These are phyloP conservation scores for Lepus townsendii DNA, from an alignment of 2,797 vertebrate genomes.

Conservation along the genomic window DNA sequence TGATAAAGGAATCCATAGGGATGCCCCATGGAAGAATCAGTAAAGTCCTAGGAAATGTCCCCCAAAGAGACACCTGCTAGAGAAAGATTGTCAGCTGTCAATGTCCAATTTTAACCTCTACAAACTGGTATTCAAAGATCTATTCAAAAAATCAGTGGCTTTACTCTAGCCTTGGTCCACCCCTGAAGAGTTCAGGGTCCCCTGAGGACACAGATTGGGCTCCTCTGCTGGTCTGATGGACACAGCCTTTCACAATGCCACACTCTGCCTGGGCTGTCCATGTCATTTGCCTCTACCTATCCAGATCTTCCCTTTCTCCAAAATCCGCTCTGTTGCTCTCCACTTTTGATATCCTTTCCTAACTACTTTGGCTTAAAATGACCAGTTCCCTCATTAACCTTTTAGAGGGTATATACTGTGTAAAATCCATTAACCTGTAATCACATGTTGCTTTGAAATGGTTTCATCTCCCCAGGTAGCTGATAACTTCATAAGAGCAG, in stretches of 20 bases:
- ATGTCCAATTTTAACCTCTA: neutral
- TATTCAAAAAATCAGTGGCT: neutral
- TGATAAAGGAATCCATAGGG: too few species aligned
- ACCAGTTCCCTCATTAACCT: neutral
- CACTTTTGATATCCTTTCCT: neutral
- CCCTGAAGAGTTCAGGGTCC: neutral
- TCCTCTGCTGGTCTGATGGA: accelerated
- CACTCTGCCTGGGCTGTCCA: accelerated
- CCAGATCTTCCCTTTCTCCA: neutral
- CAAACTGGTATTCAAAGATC: neutral
- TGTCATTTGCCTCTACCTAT: neutral
- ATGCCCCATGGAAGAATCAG: neutral
- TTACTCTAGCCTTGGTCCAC: neutral
- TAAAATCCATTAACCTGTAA: neutral
- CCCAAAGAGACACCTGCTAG: neutral
- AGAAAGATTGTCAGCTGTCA: neutral
- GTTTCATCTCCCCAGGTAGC: neutral
- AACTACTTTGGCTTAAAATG: neutral
- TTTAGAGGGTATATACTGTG: neutral
- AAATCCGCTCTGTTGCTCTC: too few species aligned
- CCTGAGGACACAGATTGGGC: neutral
- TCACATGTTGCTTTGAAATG: neutral
- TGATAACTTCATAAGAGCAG: neutral
- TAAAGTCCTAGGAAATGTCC: neutral
- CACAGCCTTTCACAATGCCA: neutral